Percentiles rank a stretch among this genome's conserved stretches.
Conservation (phyloP, 1,140 invertebrate species). For the Solenopsis invicta region DNA sequence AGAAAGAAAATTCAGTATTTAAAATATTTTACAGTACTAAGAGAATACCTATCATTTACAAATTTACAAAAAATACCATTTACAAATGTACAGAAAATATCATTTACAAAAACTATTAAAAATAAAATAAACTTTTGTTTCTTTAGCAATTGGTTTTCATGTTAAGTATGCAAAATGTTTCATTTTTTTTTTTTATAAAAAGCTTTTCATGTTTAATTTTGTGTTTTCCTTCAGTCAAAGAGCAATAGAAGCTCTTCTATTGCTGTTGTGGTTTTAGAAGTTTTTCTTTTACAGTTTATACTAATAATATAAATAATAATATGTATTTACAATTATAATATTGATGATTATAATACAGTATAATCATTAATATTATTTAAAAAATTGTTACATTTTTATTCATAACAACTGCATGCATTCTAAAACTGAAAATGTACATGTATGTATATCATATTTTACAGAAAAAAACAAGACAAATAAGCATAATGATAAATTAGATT, state of each 20-base stretch:
- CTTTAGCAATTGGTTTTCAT: neutral
- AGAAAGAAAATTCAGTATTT: neutral
- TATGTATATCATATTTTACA: neutral
- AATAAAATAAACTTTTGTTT: neutral
- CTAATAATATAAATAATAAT: slow-evolving; percentile 9
- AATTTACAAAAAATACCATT: too few species aligned
- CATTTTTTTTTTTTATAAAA: slow-evolving; percentile 1
- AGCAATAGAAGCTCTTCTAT: neutral
- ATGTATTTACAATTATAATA: slow-evolving; percentile 4
- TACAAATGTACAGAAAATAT: too few species aligned
- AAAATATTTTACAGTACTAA: neutral
- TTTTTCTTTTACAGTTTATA: neutral
- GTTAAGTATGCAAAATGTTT: neutral
- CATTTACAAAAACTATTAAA: slow-evolving; percentile 8
- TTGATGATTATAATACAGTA: slow-evolving; percentile 13
- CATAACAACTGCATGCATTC: neutral
- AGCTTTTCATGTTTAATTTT: slow-evolving; percentile 4
- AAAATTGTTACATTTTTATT: slow-evolving; percentile 5
- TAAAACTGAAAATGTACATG: neutral
- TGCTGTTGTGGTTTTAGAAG: neutral
- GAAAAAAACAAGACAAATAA: neutral
- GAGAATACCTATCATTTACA: too few species aligned
- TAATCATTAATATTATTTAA: neutral
- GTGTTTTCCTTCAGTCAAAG: neutral
- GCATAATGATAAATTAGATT: neutral